Conservation (phyloP, 2,888 invertebrate genomes). For the Philaethria dido region DNA sequence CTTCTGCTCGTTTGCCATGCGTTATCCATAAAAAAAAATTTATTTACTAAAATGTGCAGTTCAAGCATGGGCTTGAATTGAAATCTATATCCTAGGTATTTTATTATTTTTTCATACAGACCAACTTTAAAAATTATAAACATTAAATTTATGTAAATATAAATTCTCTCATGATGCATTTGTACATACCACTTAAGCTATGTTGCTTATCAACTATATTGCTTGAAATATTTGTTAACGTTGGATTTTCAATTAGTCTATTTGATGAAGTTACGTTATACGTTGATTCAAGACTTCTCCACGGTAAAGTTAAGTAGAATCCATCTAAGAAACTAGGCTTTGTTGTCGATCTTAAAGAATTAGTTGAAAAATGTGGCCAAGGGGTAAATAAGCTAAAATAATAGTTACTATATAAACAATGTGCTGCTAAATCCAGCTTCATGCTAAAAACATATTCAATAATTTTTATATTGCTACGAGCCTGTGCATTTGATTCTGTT, state of each 20-base stretch:
- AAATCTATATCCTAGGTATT: too few species aligned
- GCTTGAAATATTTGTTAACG: slow-evolving; percentile 27
- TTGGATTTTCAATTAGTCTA: slow-evolving; percentile 36
- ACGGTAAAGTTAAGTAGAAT: slow-evolving; percentile 31
- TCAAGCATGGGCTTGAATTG: too few species aligned
- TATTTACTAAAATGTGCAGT: too few species aligned
- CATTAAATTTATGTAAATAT: too few species aligned
- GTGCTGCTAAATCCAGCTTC: too few species aligned
- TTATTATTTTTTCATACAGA: too few species aligned
- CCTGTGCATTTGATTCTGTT: too few species aligned
- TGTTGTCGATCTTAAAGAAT: not conserved
- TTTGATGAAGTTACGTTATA: slow-evolving; percentile 49
- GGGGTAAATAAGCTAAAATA: slow-evolving; percentile 28
- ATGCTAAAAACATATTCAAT: too few species aligned
- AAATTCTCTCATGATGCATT: not conserved
- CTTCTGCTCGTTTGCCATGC: too few species aligned
- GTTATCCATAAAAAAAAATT: too few species aligned
- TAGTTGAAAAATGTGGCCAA: not conserved
- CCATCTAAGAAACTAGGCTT: slow-evolving; percentile 2
- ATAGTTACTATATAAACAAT: not conserved
- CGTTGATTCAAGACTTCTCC: slow-evolving; percentile 51
- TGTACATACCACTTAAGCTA: slow-evolving; percentile 57
- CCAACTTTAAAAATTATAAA: too few species aligned
- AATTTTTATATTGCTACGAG: too few species aligned
- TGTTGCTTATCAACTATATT: slow-evolving; percentile 43